These are phyloP conservation scores for Lamproptera curius DNA, from an alignment of 2,888 invertebrate species.

Conservation along the genomic window DNA sequence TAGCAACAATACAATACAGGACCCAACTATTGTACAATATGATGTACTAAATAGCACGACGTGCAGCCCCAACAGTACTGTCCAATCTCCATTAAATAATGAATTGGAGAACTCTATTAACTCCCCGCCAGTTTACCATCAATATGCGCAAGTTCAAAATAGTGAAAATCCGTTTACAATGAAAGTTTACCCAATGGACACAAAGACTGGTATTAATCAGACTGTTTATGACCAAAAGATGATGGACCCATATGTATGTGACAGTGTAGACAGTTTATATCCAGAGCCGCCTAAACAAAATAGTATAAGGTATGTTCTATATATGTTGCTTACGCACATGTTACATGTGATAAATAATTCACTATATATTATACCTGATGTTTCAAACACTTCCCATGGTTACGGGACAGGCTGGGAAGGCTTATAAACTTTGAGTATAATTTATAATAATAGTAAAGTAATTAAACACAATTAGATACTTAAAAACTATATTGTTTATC, in stretches of 20 bases:
- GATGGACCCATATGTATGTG: conserved; percentile 51
- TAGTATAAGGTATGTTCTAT: conserved; percentile 68
- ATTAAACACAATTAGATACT: too few species aligned
- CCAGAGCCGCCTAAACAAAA: conserved; percentile 53
- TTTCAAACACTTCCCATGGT: too few species aligned
- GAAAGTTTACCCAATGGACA: conserved; percentile 62
- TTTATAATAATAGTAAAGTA: too few species aligned
- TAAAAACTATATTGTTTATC: too few species aligned
- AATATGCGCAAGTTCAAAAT: conserved; percentile 38
- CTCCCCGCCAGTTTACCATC: conserved; percentile 45
- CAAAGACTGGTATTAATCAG: conserved; percentile 51
- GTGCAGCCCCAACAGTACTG: conserved; percentile 63
- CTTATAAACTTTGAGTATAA: too few species aligned
- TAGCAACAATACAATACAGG: conserved; percentile 37
- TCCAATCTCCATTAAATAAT: conserved; percentile 53
- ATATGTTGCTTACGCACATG: too few species aligned
- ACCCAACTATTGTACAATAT: conserved; percentile 49
- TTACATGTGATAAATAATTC: too few species aligned
- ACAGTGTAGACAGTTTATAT: conserved; percentile 53
- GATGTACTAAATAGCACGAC: conserved; percentile 61
- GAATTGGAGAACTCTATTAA: conserved; percentile 55
- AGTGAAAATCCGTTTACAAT: conserved; percentile 46
- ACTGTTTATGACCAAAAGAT: conserved; percentile 51
- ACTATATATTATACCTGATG: too few species aligned
- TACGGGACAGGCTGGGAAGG: too few species aligned